A percentile compares a stretch with the other conserved stretches of the same genome.
These are phyloP conservation scores for Drosophila fulvimacula DNA, from an alignment of 2,888 invertebrate genomes.

Conservation along the genomic window DNA sequence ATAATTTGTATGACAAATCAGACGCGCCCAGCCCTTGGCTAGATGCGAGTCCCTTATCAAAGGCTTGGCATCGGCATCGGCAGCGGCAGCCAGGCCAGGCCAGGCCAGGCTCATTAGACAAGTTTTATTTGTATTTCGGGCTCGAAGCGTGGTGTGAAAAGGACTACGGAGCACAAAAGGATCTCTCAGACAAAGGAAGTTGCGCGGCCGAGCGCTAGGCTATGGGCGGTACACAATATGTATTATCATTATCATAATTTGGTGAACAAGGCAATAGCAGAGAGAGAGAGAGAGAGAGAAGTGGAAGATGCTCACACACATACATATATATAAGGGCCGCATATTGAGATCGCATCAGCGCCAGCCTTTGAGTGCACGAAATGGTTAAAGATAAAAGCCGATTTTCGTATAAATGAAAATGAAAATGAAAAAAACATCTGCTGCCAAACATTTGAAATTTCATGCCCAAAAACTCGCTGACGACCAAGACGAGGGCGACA, in stretches of 20 bases:
- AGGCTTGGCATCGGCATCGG: slow-evolving; percentile 51
- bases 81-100: slow-evolving; percentile 4
- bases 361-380: slow-evolving; percentile 50
- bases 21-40: slow-evolving; percentile 46
- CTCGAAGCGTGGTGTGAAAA: slow-evolving; percentile 54
- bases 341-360: slow-evolving; percentile 57
- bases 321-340: slow-evolving; percentile 15
- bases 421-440: slow-evolving; percentile 59
- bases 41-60: slow-evolving; percentile 37
- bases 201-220: background rate
- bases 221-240: slow-evolving; percentile 37
- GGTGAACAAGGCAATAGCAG: slow-evolving; percentile 31
- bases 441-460: slow-evolving; percentile 68
- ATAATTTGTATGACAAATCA: slow-evolving; percentile 61
- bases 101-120: slow-evolving; percentile 51
- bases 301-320: slow-evolving; percentile 30
- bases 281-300: background rate
- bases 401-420: slow-evolving; percentile 49
- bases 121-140: slow-evolving; percentile 4
- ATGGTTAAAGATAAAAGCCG: slow-evolving; percentile 63
- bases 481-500: slow-evolving; percentile 28
- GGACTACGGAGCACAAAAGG: slow-evolving; percentile 51
- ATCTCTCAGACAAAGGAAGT: slow-evolving; percentile 33
- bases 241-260: slow-evolving; percentile 69
- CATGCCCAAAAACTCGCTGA: slow-evolving; percentile 40